Base-by-base conservation (phyloP, 2,113 vertebrate species). In the Mus spicilegus region DNA sequence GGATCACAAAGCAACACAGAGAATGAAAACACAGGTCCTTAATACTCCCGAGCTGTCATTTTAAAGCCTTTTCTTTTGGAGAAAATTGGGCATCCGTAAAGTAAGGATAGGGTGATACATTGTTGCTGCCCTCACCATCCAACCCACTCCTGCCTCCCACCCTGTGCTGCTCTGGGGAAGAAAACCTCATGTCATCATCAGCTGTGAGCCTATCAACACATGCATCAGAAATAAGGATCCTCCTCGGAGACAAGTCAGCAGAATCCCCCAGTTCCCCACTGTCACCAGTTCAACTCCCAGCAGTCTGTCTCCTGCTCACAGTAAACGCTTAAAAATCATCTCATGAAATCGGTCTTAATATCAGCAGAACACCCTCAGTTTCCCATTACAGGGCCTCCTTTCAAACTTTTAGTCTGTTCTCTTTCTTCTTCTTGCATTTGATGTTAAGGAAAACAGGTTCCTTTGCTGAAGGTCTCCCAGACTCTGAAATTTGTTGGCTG, bases 301-400 rank as follows among this genome's bases (percentile, higher is more conserved):
- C 33, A 14, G 36, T 77, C 84, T 77, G 30, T 82, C 84, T 67
- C n/a, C 4, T 87, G 14, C 1, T 39, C 13, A 16, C 36, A 65
- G 58, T 11, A 39, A 33, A 58, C 24, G 49, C 61, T 93, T 87
- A 61, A 4, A 89, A 69, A 46, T 33, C 17, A 14, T 30, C n/a
- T 72, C 76, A 51, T 26, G 88, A 93, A 94, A 54, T 70, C 51
- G 49, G 78, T 78, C 58, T 65, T 73, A 67, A n/a, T 81, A 84
- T 84, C 7, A 8, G 20, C 30, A n/a, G 4, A 17, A 42, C 63
- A 36, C 78, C 51, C 85, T 58, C 24, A 3, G 9, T 49, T 87
- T 89, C 87, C 95, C 82, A 91, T 46, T 58, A 42, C 1, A 75
- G 30, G 30, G 19, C 80, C 11, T 39, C 42, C 42, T 39, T 75